Evolutionary conservation across 2,888 invertebrate genomes (phyloP).

Genomic region (Himalopsyche tibetana): DNA sequence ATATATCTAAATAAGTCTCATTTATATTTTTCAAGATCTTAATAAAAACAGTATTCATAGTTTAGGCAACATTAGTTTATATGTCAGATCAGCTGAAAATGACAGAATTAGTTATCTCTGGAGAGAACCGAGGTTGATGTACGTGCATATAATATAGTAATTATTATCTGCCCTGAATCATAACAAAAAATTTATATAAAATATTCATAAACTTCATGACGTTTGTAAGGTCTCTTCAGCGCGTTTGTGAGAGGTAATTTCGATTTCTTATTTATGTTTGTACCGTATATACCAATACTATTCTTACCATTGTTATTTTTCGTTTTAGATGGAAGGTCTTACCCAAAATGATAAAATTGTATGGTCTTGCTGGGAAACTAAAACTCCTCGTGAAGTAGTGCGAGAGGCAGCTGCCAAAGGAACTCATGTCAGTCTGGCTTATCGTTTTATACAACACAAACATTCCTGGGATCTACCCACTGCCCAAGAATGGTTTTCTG

Average conservation of each 20-base stretch:
- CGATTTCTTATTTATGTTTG: not conserved
- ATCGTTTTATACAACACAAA: constrained; percentile 77
- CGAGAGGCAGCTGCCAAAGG: constrained; percentile 84
- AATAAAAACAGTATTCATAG: too few relatives aligned
- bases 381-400: constrained; percentile 80
- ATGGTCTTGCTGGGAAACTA: constrained; percentile 82
- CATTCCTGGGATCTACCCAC: constrained; percentile 76
- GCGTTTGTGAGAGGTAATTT: constrained; percentile 12
- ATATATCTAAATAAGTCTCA: too few relatives aligned
- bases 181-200: not conserved
- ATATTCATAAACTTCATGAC: not conserved
- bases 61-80: not conserved
- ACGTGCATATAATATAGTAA: too few relatives aligned
- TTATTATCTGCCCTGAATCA: not conserved
- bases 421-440: constrained; percentile 78
- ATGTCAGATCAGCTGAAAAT: not conserved
- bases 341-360: constrained; percentile 78
- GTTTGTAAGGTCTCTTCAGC: not conserved
- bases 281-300: not conserved
- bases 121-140: not conserved
- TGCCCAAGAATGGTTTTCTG: constrained; percentile 77
- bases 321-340: constrained; percentile 76
- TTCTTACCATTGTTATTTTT: not conserved
- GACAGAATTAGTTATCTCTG: too few relatives aligned
- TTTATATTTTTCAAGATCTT: too few relatives aligned